Evolutionary conservation across 2,888 invertebrate species (phyloP), one percentile per base, ranked within the genome.

Genomic region (Scrobipalpa atriplicella): DNA sequence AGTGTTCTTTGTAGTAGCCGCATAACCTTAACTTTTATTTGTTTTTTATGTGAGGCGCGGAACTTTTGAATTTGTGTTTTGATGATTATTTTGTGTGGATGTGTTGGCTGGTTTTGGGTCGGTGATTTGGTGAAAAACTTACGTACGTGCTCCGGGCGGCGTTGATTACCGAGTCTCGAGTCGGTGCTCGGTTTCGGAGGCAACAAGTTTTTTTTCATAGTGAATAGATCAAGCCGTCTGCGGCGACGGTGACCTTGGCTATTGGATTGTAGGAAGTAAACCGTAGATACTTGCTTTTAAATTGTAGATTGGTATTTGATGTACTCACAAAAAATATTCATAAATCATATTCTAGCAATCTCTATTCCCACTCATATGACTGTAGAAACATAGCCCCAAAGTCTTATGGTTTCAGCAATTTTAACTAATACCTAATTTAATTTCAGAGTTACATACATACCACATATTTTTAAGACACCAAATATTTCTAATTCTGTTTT

Each of bases 181-280:
- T 58, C 38, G 67, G 69, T 72, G 65, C 70, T 71, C 69, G 65
- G 67, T 73, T 71, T 78, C 75, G 74, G 79, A 81, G 84, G 85
- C 81, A 84, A 84, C 84, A 75, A 87, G 85, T 87, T 90, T 92
- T 90, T 63, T 85, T 85, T 82, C 79, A 79, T 70, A 83, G 75
- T 88, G 87, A 88, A 89, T 90, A 89, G 87, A 85, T 85, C 88
- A 85, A 89, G 87, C 84, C 85, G 90, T 90, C 88, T 85, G 88
- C 84, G 84, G 84, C 83, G 83, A 80, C 73, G 83, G 77, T 87
- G 92, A 91, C 92, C 92, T 92, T 92, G 92, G 87, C 82, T 90
- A 87, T 90, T 91, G 89, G 86, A 92, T 92, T 92, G 92, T 92
- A 92, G 92, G 92, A 92, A 92, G 92, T 92, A 89, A 90, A 87